Base-by-base conservation (phyloP, 1,140 invertebrate species). In the Hylaeus anthracinus region DNA sequence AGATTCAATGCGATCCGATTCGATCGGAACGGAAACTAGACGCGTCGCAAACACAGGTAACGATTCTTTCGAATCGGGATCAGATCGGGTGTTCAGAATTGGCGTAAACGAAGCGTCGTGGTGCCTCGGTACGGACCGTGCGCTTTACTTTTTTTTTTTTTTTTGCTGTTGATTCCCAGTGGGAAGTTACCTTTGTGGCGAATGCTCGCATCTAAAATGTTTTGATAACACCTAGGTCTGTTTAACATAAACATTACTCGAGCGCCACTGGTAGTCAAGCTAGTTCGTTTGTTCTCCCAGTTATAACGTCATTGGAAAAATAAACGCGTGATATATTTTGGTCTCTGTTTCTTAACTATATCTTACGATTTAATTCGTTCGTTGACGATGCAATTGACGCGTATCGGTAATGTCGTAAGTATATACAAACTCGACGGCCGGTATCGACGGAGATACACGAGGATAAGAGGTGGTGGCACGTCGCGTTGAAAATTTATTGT, bases 401-500 rank as follows among this genome's bases (percentile, higher is more conserved):
- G 83, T 51, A 10, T 48, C 45, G n/a, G 15, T n/a, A n/a, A 67
- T 48, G 55, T 15, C 66, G 12, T 53, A 60, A 51, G 58, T 86
- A 86, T 70, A 58, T 86, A 84, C 70, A 86, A 70, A 73, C 10
- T 55, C 61, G 58, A 64, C 56, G 39, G 26, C 53, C 69, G 70
- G 43, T 51, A 55, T 73, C 9, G 26, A 65, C 26, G 26, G 9
- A 73, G 45, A 26, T 56, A 66, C 55, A 55, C 26, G 65, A 67
- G 61, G 45, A 85, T 53, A 43, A n/a, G 6, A 6, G 48, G 5
- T 9, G 26, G 26, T 53, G 5, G 55, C 56, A 77, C 53, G 66
- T 53, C 75, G 65, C n/a, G 48, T 15, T 70, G 45, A 41, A 58
- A 58, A 70, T 51, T 83, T 86, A 80, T 86, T 71, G 65, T 83